A percentile compares a stretch with the other conserved stretches of the same genome.
Conservation (phyloP, 2,113 vertebrate genomes). For the Gopherus flavomarginatus region DNA sequence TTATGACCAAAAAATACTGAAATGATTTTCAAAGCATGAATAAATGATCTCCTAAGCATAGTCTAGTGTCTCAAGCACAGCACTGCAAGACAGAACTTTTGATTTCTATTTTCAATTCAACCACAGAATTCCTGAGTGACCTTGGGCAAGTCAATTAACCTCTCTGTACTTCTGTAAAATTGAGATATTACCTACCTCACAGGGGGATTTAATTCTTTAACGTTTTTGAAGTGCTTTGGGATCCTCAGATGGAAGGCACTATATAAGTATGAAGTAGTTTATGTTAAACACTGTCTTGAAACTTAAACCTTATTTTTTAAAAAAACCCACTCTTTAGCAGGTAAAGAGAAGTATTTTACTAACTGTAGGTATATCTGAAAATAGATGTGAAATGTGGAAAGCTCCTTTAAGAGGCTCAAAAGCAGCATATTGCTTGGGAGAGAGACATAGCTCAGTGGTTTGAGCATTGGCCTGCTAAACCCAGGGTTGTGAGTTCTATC, state of each 20-base stretch:
- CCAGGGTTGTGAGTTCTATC: too few relatives aligned
- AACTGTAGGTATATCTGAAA: not conserved
- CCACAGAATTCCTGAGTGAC: constrained; percentile 34
- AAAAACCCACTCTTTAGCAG: not conserved
- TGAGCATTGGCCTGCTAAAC: too few relatives aligned
- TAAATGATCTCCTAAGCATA: not conserved
- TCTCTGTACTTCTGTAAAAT: constrained; percentile 39
- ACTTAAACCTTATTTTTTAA: not conserved
- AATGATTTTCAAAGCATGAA: not conserved
- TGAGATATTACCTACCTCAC: constrained; percentile 51
- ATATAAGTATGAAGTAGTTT: constrained; percentile 36
- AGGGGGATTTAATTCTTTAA: constrained; percentile 57
- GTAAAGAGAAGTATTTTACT: not conserved
- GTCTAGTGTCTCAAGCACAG: constrained; percentile 1
- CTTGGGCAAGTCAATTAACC: constrained; percentile 67
- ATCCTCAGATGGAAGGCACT: constrained; percentile 19
- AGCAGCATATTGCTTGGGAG: too few relatives aligned
- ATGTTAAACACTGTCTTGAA: constrained; percentile 25
- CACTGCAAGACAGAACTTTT: not conserved
- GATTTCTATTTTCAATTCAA: constrained; percentile 49
- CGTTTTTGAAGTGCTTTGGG: constrained; percentile 26
- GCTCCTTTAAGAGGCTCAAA: not conserved
- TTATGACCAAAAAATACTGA: not conserved
- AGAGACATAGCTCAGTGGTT: too few relatives aligned
- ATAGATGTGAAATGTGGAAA: not conserved